Evolutionary conservation across 2,888 invertebrate species (phyloP).

Genomic region (Neoascia interrupta): DNA sequence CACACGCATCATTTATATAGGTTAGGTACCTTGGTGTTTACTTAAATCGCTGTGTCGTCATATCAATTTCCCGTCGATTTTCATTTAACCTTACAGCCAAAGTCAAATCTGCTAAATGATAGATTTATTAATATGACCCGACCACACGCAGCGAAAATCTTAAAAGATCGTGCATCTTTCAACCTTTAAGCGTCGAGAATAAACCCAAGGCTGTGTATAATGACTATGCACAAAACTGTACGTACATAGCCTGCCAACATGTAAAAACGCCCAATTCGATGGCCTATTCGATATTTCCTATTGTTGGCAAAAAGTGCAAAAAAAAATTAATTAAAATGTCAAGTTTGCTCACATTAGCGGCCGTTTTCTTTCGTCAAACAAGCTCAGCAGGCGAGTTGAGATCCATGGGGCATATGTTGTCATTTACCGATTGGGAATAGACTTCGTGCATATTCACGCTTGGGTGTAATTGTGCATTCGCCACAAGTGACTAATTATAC

Average conservation of each 20-base stretch:
- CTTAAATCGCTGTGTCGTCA: neutral
- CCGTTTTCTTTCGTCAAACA: constrained; percentile 25
- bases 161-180: neutral
- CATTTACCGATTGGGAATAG: neutral
- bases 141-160: constrained; percentile 25
- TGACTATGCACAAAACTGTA: too few relatives aligned
- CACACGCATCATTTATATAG: too few relatives aligned
- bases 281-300: constrained; percentile 39
- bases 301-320: constrained; percentile 5
- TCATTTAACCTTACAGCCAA: neutral
- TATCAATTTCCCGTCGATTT: neutral
- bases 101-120: constrained; percentile 12
- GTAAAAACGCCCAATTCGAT: constrained; percentile 24
- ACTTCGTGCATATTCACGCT: neutral
- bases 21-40: too few relatives aligned
- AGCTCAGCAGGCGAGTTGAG: constrained; percentile 12
- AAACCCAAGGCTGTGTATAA: constrained; percentile 28
- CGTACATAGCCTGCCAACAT: constrained; percentile 17
- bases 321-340: constrained; percentile 48
- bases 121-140: constrained; percentile 7
- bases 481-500: constrained; percentile 26
- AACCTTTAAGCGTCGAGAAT: constrained; percentile 18
- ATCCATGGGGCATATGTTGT: neutral
- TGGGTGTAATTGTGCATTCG: neutral
- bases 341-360: constrained; percentile 39